phyloP scores from a whole-genome alignment of 2,797 vertebrate species.

The Macroramphosus scolopax region DNA sequence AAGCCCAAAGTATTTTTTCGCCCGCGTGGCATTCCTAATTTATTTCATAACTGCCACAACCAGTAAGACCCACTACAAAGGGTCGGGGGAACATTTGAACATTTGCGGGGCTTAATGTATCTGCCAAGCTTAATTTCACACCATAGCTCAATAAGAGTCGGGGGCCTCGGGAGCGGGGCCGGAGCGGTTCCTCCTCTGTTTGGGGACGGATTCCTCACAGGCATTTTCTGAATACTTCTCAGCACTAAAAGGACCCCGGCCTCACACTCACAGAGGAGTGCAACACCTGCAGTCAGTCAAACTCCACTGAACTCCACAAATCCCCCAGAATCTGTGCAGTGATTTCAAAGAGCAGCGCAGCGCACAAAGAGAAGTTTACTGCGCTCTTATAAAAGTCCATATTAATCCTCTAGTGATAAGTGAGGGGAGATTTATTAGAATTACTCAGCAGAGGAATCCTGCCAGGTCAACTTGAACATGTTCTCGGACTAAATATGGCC shows the following conservation, averaged over 20 bases:
- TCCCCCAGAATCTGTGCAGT: neutral
- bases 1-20: constrained; percentile 56
- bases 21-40: constrained; percentile 53
- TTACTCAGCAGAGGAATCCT: constrained; percentile 49
- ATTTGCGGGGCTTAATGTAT: constrained; percentile 65
- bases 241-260: constrained; percentile 27
- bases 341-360: no score
- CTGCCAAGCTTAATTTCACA: constrained; percentile 64
- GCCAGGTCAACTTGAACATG: constrained; percentile 55
- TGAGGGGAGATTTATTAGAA: no score
- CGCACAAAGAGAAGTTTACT: no score
- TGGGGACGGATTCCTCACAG: constrained; percentile 62
- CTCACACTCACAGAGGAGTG: constrained; percentile 4
- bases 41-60: constrained; percentile 53
- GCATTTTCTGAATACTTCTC: constrained; percentile 61
- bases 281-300: constrained; percentile 21
- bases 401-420: no score
- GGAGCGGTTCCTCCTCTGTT: constrained; percentile 52
- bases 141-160: constrained; percentile 67
- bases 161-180: constrained; percentile 41
- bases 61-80: constrained; percentile 69
- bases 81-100: constrained; percentile 51
- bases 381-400: neutral
- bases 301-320: neutral
- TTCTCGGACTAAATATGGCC: no score